A percentile compares a stretch with the other conserved stretches of the same genome.
These are phyloP conservation scores for Lipotes vexillifer DNA, from an alignment of 2,113 vertebrate species.

Conservation along the genomic window DNA sequence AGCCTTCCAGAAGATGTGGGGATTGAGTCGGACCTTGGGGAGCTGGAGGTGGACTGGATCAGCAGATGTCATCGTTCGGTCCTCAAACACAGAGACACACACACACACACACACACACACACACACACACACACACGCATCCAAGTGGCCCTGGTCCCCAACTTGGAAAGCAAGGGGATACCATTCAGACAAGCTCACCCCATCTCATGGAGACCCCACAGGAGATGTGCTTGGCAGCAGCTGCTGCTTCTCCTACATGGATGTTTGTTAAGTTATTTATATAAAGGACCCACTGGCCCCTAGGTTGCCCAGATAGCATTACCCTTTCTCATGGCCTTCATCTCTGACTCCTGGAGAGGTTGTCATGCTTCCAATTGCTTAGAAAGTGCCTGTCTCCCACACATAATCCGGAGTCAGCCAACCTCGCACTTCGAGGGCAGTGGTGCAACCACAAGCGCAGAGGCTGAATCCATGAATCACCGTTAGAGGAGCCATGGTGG, in stretches of 20 bases:
- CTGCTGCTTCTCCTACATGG: background rate
- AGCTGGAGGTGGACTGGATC: background rate
- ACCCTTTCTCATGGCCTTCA: background rate
- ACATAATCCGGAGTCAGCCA: background rate
- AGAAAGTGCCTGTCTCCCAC: background rate
- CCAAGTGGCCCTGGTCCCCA: background rate
- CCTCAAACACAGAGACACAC: background rate
- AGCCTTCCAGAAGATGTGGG: background rate
- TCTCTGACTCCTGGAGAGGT: background rate
- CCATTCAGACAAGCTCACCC: background rate
- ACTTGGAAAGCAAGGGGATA: background rate
- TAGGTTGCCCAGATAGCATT: background rate
- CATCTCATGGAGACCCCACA: background rate
- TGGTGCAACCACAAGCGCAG: rapidly evolving
- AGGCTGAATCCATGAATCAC: background rate
- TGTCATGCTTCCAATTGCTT: background rate
- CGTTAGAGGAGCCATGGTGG: rapidly evolving
- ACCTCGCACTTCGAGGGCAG: background rate
- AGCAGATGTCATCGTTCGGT: background rate
- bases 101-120: too few species aligned
- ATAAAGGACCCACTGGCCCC: background rate
- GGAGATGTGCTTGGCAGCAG: background rate
- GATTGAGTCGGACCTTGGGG: background rate
- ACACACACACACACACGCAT: background rate
- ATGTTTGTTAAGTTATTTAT: background rate